Evolutionary conservation across 2,113 vertebrate species (phyloP).

Genomic region (Spizaetus ornatus): DNA sequence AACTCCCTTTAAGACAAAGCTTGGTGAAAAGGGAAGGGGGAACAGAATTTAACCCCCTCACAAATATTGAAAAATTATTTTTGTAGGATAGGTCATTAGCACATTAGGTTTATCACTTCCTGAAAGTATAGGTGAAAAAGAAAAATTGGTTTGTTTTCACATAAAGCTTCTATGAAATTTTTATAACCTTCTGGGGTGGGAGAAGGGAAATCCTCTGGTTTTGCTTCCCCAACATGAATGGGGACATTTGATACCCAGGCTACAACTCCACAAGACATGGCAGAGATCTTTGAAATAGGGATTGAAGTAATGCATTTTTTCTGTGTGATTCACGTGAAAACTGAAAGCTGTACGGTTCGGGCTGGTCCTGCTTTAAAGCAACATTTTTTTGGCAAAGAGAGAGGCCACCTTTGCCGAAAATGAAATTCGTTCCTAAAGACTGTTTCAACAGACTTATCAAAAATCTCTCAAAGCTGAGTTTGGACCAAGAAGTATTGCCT

Average conservation of each 20-base stretch:
- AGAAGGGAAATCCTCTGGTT: background rate
- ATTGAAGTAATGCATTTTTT: background rate
- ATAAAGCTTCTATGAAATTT: background rate
- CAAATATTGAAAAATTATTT: background rate
- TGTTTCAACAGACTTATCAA: background rate
- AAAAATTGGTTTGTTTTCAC: background rate
- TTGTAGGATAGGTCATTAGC: background rate
- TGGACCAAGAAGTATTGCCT: background rate
- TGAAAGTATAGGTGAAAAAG: background rate
- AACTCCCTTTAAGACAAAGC: background rate
- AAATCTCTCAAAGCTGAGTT: background rate
- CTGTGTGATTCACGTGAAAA: background rate
- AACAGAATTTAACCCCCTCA: background rate
- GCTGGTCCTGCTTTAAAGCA: background rate
- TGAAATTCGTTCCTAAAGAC: background rate
- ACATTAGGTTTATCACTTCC: background rate
- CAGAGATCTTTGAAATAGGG: background rate
- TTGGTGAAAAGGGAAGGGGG: background rate
- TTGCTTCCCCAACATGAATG: background rate
- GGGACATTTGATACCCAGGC: background rate
- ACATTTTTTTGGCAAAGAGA: background rate
- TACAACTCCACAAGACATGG: background rate
- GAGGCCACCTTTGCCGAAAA: background rate
- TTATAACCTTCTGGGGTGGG: background rate
- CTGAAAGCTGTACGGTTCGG: background rate